These are phyloP conservation scores for Gandaritis pyraliata DNA, from an alignment of 2,888 invertebrate species.

Conservation along the genomic window DNA sequence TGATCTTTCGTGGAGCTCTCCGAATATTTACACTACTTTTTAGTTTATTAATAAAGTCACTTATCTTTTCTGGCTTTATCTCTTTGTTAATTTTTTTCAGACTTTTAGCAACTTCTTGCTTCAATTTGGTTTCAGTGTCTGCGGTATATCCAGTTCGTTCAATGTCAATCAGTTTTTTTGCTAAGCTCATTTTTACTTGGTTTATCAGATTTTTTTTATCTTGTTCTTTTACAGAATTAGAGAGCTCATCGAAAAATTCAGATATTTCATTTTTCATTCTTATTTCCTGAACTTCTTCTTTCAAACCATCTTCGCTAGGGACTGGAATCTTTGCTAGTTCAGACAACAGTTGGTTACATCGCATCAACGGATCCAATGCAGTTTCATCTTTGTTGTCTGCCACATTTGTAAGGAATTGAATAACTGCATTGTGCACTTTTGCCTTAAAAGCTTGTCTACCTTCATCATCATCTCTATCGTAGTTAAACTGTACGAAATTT, in stretches of 20 bases:
- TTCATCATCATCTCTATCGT: constrained; percentile 52
- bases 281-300: constrained; percentile 61
- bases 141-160: constrained; percentile 53
- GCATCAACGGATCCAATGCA: constrained; percentile 47
- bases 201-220: constrained; percentile 40
- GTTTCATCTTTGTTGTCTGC: constrained; percentile 34
- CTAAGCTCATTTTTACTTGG: constrained; percentile 49
- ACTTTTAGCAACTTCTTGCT: constrained; percentile 50
- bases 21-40: constrained; percentile 49
- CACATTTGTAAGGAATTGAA: constrained; percentile 45
- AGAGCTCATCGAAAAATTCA: constrained; percentile 51
- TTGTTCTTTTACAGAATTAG: constrained; percentile 38
- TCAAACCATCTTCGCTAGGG: constrained; percentile 51
- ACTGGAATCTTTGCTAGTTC: constrained; percentile 58
- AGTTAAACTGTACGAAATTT: constrained; percentile 57
- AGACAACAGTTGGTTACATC: constrained; percentile 60
- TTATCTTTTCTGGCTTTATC: constrained; percentile 43
- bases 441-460: constrained; percentile 51
- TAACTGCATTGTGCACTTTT: constrained; percentile 52
- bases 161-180: constrained; percentile 57
- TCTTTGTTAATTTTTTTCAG: constrained; percentile 52
- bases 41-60: constrained; percentile 54
- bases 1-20: constrained; percentile 35
- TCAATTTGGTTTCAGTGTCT: constrained; percentile 55
- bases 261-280: constrained; percentile 58